Conservation (phyloP, 2,888 invertebrate species). For the Parelbella ahira region DNA sequence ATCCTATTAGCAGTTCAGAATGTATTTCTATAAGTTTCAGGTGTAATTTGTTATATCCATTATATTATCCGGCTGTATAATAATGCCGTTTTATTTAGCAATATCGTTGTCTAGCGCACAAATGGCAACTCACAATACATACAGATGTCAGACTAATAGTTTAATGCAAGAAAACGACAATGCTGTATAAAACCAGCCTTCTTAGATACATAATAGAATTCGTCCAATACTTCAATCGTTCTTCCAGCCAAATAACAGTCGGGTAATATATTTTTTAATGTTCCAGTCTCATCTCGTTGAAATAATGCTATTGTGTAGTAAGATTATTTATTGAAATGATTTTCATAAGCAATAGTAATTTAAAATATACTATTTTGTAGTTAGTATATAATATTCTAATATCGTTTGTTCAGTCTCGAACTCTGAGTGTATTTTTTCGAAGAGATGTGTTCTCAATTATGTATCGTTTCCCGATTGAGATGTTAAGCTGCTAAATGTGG, state of each 20-base stretch:
- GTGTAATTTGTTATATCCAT: too few species aligned
- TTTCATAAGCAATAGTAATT: conserved; percentile 55
- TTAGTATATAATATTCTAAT: conserved; percentile 36
- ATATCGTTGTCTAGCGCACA: too few species aligned
- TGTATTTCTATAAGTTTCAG: conserved; percentile 35
- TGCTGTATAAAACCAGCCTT: too few species aligned
- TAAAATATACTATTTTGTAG: conserved; percentile 42
- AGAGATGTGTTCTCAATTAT: background rate
- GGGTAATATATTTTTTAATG: background rate
- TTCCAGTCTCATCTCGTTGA: conserved; percentile 2
- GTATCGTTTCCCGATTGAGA: conserved; percentile 7
- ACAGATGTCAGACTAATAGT: too few species aligned
- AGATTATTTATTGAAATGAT: conserved; percentile 53
- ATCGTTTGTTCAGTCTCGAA: conserved; percentile 36
- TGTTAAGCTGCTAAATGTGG: conserved; percentile 18
- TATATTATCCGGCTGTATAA: too few species aligned
- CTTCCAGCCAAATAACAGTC: too few species aligned
- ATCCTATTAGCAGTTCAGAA: conserved; percentile 53
- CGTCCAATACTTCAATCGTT: too few species aligned
- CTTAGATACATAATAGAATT: too few species aligned
- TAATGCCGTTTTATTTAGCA: too few species aligned
- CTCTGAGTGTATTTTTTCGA: conserved; percentile 25
- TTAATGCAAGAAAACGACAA: too few species aligned
- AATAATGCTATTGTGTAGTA: conserved; percentile 45
- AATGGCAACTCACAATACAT: too few species aligned